Evolutionary conservation across 2,113 vertebrate species (phyloP), one percentile per base, ranked within the genome.

Genomic region (Nasalis larvatus): DNA sequence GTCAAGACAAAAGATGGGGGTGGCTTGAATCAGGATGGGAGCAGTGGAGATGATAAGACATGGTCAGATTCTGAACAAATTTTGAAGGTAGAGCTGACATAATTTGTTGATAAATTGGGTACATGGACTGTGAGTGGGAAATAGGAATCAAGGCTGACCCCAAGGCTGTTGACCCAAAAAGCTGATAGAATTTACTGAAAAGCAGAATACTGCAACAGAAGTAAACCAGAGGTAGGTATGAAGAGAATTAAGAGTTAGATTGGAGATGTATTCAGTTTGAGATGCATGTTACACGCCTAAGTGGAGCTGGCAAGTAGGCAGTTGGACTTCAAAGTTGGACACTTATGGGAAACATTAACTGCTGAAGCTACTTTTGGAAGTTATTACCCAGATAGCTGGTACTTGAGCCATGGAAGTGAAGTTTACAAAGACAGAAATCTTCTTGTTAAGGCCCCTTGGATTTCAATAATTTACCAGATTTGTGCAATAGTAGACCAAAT

Each of bases 381-480:
- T 58, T 66, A 60, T 13, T 30, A 27, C 11, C 11, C 40, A 17
- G 1, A 8, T 1, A 63, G 40, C 23, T 69, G 35, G n/a, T 30
- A 30, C 66, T 17, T 9, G 1, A 96, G 63, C 32, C 18, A 63
- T n/a, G 32, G 23, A 74, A 47, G 8, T 47, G 42, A 76, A 76
- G 14, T 18, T 76, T 76, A 45, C 45, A 13, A 45, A 45, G 14
- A 47, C 42, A 76, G 78, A 52, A 25, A 80, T 32, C 25, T 86
- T 63, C 42, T 7, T 84, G 6, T 54, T 93, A 35, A 71, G 66
- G 27, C 10, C 32, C 74, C 17, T 73, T 97, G 37, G 68, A n/a
- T 94, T 95, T 96, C 93, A 91, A 54, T 83, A 66, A 96, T 56
- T 73, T 58, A 42, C 52, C 71, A 17, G 25, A 78, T 66, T 63